These are phyloP conservation scores for Agonopterix subpropinquella DNA, from an alignment of 2,888 invertebrate species.

Conservation along the genomic window DNA sequence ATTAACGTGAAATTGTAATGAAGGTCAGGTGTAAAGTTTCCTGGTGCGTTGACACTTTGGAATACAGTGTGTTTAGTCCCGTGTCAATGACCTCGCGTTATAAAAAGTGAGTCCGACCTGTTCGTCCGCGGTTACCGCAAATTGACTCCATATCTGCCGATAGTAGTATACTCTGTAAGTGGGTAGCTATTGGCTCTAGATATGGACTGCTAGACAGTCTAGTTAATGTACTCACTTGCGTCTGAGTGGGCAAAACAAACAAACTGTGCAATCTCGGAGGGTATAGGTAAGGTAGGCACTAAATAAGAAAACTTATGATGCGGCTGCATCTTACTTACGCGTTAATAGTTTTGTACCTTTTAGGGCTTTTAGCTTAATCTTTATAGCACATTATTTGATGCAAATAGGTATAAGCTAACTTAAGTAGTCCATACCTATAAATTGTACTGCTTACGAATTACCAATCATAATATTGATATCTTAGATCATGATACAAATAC, in stretches of 20 bases:
- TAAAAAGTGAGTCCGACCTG: conserved; percentile 65
- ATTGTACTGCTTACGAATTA: too few species aligned
- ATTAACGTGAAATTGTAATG: conserved; percentile 15
- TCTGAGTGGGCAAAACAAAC: not conserved
- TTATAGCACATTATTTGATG: too few species aligned
- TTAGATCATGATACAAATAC: too few species aligned
- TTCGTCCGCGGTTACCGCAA: conserved; percentile 47
- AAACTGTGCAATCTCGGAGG: not conserved
- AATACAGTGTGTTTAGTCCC: conserved; percentile 39
- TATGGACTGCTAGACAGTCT: conserved; percentile 13
- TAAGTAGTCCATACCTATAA: too few species aligned
- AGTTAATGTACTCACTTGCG: conserved; percentile 3
- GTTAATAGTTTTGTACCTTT: too few species aligned
- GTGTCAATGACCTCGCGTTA: conserved; percentile 53
- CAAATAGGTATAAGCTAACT: too few species aligned
- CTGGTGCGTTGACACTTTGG: conserved; percentile 44
- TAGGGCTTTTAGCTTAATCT: too few species aligned
- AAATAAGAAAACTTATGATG: too few species aligned
- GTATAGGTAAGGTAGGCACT: too few species aligned
- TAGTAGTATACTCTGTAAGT: conserved; percentile 18
- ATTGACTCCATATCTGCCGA: conserved; percentile 61
- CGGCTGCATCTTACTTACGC: too few species aligned
- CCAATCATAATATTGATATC: too few species aligned
- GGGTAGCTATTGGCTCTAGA: conserved; percentile 13
- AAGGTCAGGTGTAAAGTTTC: conserved; percentile 31